Base-by-base conservation (phyloP, 2,113 vertebrate genomes). In the Nibea albiflora region DNA sequence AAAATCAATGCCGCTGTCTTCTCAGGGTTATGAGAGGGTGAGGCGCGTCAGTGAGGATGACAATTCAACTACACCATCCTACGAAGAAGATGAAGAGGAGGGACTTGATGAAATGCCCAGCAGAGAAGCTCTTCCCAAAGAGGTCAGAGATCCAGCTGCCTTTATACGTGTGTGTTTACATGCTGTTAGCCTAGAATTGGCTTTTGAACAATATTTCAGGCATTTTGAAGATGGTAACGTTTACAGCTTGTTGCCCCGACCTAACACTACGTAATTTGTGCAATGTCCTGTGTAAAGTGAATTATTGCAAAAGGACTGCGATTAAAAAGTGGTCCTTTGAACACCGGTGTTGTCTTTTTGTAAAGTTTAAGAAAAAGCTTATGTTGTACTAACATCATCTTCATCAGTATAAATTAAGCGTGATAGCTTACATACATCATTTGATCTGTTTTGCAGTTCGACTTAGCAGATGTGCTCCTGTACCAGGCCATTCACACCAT, bases 401-500 rank as follows among this genome's bases (percentile, higher is more conserved):
- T 50, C 16, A 49, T 28, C 9, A 20, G 46, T 71, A 24, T 26
- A 22, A 52, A 66, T 63, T 50, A 60, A 19, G 11, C 6, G 6
- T 22, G 4, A 54, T 65, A 44, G 66, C 15, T 75, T 54, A 49
- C 35, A 39, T 63, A 1, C 42, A 11, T 52, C 63, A 20, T 85
- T 42, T 14, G 86, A 53, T 78, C 69, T 89, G 58, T 79, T 42
- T 93, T 90, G 17, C 81, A 99, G 98, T 95, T 99, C 89, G 93
- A 97, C 87, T 95, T 98, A 67, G 95, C 94, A 15, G 97, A 98
- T n/a, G 88, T 96, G 49, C 94, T 99, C 69, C 96, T 99, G 93
- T 94, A 97, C 63, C 98, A 99, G 88, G 88, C 93, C 24, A 99
- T 99, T 69, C 98, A 99, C 87, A 97, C 97, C 85, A 99, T 99